These are phyloP conservation scores for Spinibarbus caldwelli DNA, from an alignment of 2,797 vertebrate species.

Conservation along the genomic window DNA sequence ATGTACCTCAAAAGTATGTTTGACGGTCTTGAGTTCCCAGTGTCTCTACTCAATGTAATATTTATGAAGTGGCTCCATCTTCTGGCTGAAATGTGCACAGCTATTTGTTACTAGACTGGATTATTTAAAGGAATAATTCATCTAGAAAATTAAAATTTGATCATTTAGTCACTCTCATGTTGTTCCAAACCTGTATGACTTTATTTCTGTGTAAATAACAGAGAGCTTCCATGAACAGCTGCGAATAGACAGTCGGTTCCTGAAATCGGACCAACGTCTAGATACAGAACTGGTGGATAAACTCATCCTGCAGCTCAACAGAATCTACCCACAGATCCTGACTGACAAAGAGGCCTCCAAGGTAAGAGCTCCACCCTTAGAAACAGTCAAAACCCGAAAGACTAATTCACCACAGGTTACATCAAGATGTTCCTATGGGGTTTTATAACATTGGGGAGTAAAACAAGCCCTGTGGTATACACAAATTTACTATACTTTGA, in stretches of 20 bases:
- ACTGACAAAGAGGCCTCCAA: constrained; percentile 93
- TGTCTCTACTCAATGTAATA: no score
- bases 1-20: not conserved
- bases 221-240: constrained; percentile 87
- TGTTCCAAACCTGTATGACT: not conserved
- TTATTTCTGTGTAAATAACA: constrained; percentile 52
- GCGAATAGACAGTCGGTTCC: constrained; percentile 85
- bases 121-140: not conserved
- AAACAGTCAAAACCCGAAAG: not conserved
- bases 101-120: not conserved
- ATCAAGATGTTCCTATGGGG: not conserved
- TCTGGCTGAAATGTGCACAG: not conserved
- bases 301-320: constrained; percentile 94
- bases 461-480: not conserved
- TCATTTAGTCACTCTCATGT: not conserved
- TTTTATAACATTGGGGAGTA: not conserved
- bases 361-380: constrained; percentile 72
- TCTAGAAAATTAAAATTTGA: not conserved
- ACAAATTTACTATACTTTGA: not conserved
- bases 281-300: constrained; percentile 91
- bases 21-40: not conserved
- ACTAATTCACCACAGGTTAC: not conserved
- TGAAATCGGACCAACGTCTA: constrained; percentile 79
- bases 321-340: constrained; percentile 96
- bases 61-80: not conserved